Base-by-base conservation (phyloP, 2,113 vertebrate species). In the Apistogramma diplotaenia region DNA sequence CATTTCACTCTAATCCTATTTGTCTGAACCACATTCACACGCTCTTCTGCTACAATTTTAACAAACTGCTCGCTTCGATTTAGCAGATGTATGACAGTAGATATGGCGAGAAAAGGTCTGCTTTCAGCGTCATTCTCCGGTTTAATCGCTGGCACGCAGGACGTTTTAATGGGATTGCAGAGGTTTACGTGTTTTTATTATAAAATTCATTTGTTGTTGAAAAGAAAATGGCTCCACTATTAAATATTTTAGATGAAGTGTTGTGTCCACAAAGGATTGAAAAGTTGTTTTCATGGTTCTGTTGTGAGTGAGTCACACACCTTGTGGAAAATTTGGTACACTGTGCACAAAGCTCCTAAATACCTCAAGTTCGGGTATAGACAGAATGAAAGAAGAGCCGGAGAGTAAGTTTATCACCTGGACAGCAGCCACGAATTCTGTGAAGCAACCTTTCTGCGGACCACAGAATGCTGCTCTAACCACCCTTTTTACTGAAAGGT, bases 341-440 rank as follows among this genome's bases (percentile, higher is more conserved):
- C 43, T 43, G 61, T 58, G 58, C 59, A 35, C 58, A 60, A n/a
- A 57, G 60, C 33, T 72, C 11, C 62, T 31, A 78, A 43, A 33
- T 72, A 40, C 54, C 43, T 79, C 49, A 49, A 11, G 61, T 56
- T 77, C 55, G 40, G 35, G 55, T 49, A 62, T 54, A 84, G 76
- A 57, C 35, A 56, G 46, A 78, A 37, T 11, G 4, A 27, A 72
- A 31, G 46, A 12, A 70, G 19, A 67, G 43, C 46, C 37, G 43
- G 40, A 18, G 8, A 23, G 11, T 40, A n/a, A 10, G 49, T 74
- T 85, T 67, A 83, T 85, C 83, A 78, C 51, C 43, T 72, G 80
- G 74, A 72, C 79, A 76, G 87, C 82, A 70, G 82, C 80, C 58
- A 49, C 19, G 27, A 82, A 57, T 13, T 31, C 18, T 62, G 75